A percentile compares a stretch with the other conserved stretches of the same genome.
These are phyloP conservation scores for Loxodonta africana DNA, from an alignment of 2,113 vertebrate species.

Conservation along the genomic window DNA sequence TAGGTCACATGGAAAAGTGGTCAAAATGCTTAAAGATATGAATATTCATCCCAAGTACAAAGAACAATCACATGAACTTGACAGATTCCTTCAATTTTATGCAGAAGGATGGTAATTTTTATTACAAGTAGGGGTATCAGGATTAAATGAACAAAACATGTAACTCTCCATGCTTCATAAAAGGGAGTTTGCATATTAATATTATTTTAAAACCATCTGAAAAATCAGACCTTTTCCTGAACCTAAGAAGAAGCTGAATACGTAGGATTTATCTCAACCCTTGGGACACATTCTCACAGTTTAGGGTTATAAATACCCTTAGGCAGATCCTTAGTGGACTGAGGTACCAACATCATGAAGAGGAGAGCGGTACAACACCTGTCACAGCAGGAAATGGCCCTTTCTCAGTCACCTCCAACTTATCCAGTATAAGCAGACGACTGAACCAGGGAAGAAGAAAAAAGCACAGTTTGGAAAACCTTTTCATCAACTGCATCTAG, in stretches of 20 bases:
- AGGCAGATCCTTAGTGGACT: neutral
- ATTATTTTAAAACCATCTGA: neutral
- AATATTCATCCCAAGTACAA: neutral
- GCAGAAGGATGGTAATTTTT: neutral
- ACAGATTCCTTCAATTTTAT: neutral
- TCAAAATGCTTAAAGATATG: neutral
- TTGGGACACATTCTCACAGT: neutral
- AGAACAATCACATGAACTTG: neutral
- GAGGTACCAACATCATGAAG: neutral
- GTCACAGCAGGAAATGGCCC: neutral
- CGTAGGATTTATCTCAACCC: neutral
- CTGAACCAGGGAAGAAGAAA: neutral
- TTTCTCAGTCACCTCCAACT: neutral
- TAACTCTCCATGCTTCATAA: neutral
- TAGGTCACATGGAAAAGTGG: neutral
- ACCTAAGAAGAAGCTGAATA: neutral
- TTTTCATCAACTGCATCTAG: neutral
- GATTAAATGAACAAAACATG: neutral
- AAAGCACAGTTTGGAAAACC: neutral
- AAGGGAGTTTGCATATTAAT: neutral
- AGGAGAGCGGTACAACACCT: fast-evolving
- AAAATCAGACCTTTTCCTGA: neutral
- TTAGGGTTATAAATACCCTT: neutral
- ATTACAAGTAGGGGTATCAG: neutral
- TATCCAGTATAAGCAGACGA: neutral